Percentiles rank a stretch among this genome's conserved stretches.
phyloP scores from a whole-genome alignment of 1,140 invertebrate genomes.

The Neodiprion pinetum region DNA sequence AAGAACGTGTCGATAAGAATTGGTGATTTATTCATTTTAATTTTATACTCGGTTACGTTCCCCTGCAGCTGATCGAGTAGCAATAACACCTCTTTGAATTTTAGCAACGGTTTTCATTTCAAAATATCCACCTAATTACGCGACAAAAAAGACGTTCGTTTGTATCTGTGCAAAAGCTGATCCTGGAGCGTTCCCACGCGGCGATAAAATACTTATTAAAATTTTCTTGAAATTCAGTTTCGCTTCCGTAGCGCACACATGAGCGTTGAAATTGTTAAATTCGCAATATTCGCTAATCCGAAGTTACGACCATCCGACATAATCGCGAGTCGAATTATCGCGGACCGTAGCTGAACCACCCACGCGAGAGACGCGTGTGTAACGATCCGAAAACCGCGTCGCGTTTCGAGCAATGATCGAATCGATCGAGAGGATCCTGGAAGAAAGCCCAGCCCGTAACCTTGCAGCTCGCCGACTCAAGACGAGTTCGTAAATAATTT shows the following conservation, averaged over 20 bases:
- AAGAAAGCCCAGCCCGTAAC: neutral
- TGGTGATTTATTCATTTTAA: too few species aligned
- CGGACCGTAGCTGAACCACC: neutral
- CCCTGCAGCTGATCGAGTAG: too few species aligned
- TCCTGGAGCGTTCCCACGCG: neutral
- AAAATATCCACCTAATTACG: too few species aligned
- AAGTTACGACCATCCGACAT: conserved; percentile 26
- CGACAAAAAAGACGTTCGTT: too few species aligned
- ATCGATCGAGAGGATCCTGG: neutral
- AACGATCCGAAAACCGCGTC: neutral
- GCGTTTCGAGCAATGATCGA: neutral
- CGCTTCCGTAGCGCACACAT: neutral
- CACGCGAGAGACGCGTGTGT: conserved; percentile 10
- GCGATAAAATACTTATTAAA: conserved; percentile 1
- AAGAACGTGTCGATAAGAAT: too few species aligned
- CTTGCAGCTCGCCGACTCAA: neutral
- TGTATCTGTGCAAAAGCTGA: too few species aligned
- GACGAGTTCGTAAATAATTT: conserved; percentile 1
- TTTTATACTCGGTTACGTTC: too few species aligned
- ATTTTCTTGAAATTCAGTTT: conserved; percentile 11
- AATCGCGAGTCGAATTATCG: conserved; percentile 13
- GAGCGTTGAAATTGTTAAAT: neutral
- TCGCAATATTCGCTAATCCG: conserved; percentile 27
- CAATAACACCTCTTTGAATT: too few species aligned
- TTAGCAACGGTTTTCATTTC: too few species aligned